Percentiles rank a stretch among this genome's conserved stretches.
phyloP scores from a whole-genome alignment of 2,113 vertebrate species.

The Syngnathoides biaculeatus region DNA sequence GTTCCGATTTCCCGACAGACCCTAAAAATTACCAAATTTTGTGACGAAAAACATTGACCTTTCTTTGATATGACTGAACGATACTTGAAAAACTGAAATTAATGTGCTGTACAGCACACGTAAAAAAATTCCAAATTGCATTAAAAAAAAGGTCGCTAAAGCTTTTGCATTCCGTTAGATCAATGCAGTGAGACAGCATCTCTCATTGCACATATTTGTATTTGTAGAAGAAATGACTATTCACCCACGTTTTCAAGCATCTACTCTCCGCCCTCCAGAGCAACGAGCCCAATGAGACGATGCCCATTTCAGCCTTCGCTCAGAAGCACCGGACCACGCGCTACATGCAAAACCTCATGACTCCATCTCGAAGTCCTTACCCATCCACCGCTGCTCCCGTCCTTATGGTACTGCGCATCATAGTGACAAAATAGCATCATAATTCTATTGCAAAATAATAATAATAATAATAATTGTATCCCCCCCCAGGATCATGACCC shows the following conservation, averaged over 20 bases:
- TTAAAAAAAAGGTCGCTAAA: no score
- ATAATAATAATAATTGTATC: no score
- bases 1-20: no score
- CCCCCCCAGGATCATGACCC: conserved; percentile 85
- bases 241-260: background rate
- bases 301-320: conserved; percentile 96
- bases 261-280: conserved; percentile 72
- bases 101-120: no score
- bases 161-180: no score
- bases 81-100: no score
- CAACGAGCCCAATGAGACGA: conserved; percentile 95
- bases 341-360: conserved; percentile 82
- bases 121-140: no score
- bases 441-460: background rate
- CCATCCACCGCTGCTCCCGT: conserved; percentile 83
- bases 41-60: no score
- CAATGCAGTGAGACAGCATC: no score
- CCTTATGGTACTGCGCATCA: conserved; percentile 73
- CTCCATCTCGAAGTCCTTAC: conserved; percentile 84
- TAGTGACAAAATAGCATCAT: background rate
- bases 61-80: no score
- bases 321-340: conserved; percentile 92
- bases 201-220: no score
- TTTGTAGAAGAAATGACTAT: background rate
- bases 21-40: no score